Base-by-base conservation (phyloP, 2,797 vertebrate genomes). In the Zalophus californianus region DNA sequence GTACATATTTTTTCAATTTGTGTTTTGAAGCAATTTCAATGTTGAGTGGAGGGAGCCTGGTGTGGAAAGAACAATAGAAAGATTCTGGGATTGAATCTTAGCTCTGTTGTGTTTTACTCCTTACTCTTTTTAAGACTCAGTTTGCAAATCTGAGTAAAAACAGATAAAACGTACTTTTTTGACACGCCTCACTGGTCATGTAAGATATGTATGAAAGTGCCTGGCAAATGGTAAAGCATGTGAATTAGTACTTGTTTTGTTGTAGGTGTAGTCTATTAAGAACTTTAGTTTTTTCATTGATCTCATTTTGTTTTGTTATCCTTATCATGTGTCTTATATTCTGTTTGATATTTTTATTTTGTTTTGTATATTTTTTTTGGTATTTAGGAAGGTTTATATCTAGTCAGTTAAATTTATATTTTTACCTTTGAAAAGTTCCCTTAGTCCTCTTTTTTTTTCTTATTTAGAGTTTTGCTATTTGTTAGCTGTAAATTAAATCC, bases 401-500 rank as follows among this genome's bases (percentile, higher is more conserved):
- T 90, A 70, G 25, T 50, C 14, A 41, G 15, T 78, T 94, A 72
- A 16, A 9, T 93, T 93, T 90, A 35, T 72, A 25, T 85, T 84
- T 85, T 68, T 90, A 58, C 27, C 44, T 80, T 84, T 66, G 56
- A 80, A 94, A 78, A 27, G 32, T 68, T 32, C 16, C n/a, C 11
- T 44, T 75, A 41, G 29, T 82, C 18, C 4, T 70, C 18, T 58
- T 32, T 75, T 75, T 73, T 50, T 54, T 18, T 68, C 64, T 86
- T 66, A 60, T 20, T 80, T 70, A 83, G 32, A 20, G 32, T 70
- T 78, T 27, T 90, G 13, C n/a, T 73, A 1, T 86, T 90, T 64
- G 27, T 79, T 15, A 72, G 32, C 56, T 90, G 82, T 93, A 52
- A 79, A 72, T 72, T 89, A 85, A 90, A 95, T 44, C 41, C 44